Conservation (phyloP, 1,140 invertebrate species). For the Cheumatopsyche charites region DNA sequence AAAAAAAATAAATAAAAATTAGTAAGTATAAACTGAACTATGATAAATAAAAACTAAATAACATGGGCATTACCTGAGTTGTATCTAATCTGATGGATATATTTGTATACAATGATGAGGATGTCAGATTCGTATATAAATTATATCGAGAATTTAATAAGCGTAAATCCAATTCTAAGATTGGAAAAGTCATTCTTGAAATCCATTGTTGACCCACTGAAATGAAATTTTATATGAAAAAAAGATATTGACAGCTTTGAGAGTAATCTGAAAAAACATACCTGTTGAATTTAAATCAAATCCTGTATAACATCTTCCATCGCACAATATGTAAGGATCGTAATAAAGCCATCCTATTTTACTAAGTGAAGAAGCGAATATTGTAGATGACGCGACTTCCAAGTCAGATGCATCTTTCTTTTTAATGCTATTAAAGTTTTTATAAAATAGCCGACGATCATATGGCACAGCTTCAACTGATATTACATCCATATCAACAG, state of each 20-base stretch:
- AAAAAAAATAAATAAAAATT: not conserved
- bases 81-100: conserved; percentile 79
- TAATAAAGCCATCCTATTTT: conserved; percentile 48
- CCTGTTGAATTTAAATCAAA: conserved; percentile 50
- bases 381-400: conserved; percentile 21
- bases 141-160: conserved; percentile 65
- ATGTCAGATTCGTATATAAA: conserved; percentile 63
- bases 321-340: conserved; percentile 51
- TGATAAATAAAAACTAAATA: not conserved
- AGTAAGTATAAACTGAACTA: not conserved
- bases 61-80: conserved; percentile 69
- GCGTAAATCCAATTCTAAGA: conserved; percentile 67
- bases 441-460: conserved; percentile 31
- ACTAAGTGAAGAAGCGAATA: conserved; percentile 40
- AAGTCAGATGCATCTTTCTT: not conserved
- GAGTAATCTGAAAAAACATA: conserved; percentile 41
- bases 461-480: conserved; percentile 40
- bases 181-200: conserved; percentile 70
- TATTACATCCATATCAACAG: conserved; percentile 44
- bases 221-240: conserved; percentile 47
- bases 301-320: conserved; percentile 54
- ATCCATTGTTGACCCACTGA: conserved; percentile 71
- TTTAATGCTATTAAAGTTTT: not conserved
- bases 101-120: conserved; percentile 65
- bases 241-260: not conserved